Conservation (phyloP, 2,888 invertebrate genomes). For the Troides aeacus region DNA sequence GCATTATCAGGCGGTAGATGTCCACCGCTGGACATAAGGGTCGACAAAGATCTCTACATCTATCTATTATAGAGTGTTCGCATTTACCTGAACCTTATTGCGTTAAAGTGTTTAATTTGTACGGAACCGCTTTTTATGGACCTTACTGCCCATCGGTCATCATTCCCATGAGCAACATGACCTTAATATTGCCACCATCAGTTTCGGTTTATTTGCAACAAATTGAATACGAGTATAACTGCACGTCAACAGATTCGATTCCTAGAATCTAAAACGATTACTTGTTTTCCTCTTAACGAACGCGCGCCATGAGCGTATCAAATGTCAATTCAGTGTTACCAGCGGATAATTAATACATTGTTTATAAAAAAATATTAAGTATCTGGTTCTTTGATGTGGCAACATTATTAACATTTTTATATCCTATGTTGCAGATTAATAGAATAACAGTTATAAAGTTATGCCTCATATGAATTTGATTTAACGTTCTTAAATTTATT, state of each 20-base stretch:
- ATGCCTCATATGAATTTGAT: too few species aligned
- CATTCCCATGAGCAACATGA: too few species aligned
- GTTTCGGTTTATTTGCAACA: slow-evolving; percentile 7
- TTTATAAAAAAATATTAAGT: not conserved
- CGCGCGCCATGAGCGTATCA: not conserved
- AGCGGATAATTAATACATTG: not conserved
- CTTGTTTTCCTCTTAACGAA: slow-evolving; percentile 9
- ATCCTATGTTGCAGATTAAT: too few species aligned
- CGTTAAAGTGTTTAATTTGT: not conserved
- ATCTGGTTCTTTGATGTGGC: not conserved
- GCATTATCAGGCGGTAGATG: too few species aligned
- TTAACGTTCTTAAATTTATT: too few species aligned
- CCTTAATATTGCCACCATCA: not conserved
- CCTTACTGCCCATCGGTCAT: not conserved
- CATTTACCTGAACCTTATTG: too few species aligned
- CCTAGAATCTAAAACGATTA: slow-evolving; percentile 14
- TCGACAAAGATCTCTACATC: too few species aligned
- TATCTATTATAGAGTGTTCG: too few species aligned
- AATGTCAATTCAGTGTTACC: slow-evolving; percentile 3
- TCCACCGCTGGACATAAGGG: too few species aligned
- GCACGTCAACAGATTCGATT: slow-evolving; percentile 19
- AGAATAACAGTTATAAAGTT: too few species aligned
- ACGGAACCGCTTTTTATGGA: not conserved
- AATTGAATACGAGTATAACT: slow-evolving; percentile 15
- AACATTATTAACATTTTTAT: not conserved